These are phyloP conservation scores for Podarcis muralis DNA, from an alignment of 2,113 vertebrate species.

Conservation along the genomic window DNA sequence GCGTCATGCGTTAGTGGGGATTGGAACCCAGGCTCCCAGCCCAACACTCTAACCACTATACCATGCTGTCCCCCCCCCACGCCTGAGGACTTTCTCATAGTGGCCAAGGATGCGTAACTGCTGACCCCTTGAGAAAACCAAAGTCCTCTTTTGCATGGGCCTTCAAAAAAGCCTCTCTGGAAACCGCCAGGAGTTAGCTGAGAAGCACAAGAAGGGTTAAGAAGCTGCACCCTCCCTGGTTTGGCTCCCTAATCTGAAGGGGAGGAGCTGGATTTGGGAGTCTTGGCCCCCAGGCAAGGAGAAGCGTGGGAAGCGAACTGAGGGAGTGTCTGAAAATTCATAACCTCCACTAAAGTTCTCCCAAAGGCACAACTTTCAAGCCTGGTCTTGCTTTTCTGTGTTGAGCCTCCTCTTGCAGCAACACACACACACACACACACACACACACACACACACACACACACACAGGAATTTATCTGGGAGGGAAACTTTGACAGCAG, in stretches of 20 bases:
- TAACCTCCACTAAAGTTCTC: not conserved
- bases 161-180: not conserved
- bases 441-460: not conserved
- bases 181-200: not conserved
- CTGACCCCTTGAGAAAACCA: no score
- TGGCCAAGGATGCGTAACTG: not conserved
- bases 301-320: not conserved
- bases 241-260: not conserved
- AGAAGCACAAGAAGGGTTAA: not conserved
- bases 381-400: not conserved
- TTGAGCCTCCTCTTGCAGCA: not conserved
- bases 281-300: not conserved
- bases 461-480: not conserved
- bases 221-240: not conserved
- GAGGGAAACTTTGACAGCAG: not conserved
- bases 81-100: not conserved
- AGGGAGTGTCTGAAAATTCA: not conserved
- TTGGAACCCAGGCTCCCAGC: not conserved
- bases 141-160: not conserved
- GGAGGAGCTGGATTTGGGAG: not conserved
- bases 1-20: not conserved
- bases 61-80: not conserved
- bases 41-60: not conserved
- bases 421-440: not conserved
- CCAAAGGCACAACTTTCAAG: not conserved